These are phyloP conservation scores for Anas platyrhynchos DNA, from an alignment of 2,113 vertebrate species.

Conservation along the genomic window DNA sequence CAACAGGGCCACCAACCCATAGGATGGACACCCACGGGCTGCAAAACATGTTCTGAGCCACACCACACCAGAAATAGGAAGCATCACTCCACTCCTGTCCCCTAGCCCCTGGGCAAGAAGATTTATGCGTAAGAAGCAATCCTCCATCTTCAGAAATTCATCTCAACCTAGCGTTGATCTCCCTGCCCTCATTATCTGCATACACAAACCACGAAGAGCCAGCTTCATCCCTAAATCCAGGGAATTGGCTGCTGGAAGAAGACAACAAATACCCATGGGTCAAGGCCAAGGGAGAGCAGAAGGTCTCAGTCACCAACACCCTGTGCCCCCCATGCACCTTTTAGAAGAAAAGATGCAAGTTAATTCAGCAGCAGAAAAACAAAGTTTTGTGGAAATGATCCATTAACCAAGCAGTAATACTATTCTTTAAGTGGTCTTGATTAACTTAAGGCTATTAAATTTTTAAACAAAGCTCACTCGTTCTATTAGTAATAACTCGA, in stretches of 20 bases:
- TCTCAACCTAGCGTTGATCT: neutral
- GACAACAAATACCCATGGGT: neutral
- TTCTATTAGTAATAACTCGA: conserved; percentile 21
- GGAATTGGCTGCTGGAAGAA: neutral
- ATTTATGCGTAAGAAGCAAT: neutral
- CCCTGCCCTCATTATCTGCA: neutral
- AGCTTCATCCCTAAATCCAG: neutral
- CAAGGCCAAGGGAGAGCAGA: rapidly evolving
- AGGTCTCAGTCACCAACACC: too few relatives aligned
- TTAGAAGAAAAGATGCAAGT: neutral
- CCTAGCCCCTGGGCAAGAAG: rapidly evolving
- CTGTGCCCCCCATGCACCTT: neutral
- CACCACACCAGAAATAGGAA: too few relatives aligned
- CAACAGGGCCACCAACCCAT: neutral
- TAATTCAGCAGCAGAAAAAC: neutral
- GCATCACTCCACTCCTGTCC: rapidly evolving
- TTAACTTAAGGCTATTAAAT: conserved; percentile 12
- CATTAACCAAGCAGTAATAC: neutral
- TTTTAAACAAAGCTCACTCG: conserved; percentile 41
- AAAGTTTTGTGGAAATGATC: neutral
- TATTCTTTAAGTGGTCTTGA: neutral
- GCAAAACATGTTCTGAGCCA: neutral
- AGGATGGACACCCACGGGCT: neutral
- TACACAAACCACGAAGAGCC: neutral
- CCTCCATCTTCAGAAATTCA: neutral